phyloP scores from a whole-genome alignment of 2,113 vertebrate species.

The Isurus oxyrinchus region DNA sequence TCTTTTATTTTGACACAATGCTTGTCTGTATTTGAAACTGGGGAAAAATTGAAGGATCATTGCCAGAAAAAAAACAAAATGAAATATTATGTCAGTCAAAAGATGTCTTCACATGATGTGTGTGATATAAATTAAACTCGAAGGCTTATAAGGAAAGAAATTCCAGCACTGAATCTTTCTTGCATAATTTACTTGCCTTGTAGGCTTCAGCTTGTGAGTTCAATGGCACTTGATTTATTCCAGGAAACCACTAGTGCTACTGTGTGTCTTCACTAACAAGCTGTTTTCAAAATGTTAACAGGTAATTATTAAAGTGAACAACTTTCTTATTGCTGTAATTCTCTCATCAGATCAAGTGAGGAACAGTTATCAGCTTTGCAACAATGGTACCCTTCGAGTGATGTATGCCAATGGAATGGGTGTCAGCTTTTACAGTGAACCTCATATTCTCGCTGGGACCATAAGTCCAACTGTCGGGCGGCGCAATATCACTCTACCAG shows the following conservation, averaged over 20 bases:
- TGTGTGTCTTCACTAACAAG: neutral
- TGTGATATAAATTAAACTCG: neutral
- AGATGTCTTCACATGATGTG: neutral
- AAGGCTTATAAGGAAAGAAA: neutral
- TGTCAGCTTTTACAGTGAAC: conserved; percentile 97
- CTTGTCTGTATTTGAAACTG: neutral
- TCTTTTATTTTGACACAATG: neutral
- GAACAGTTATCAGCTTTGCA: conserved; percentile 97
- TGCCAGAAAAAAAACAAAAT: neutral
- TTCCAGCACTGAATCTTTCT: neutral
- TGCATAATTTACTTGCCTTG: neutral
- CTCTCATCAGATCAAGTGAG: conserved; percentile 88
- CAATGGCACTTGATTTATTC: neutral
- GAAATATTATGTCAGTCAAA: neutral
- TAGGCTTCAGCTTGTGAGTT: neutral
- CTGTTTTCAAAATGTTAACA: conserved; percentile 6
- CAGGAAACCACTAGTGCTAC: neutral
- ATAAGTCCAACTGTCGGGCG: conserved; percentile 93
- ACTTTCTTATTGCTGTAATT: neutral
- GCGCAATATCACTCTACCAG: conserved; percentile 94
- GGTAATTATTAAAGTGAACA: neutral
- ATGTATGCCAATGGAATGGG: conserved; percentile 98
- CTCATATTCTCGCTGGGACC: conserved; percentile 90
- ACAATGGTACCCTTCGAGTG: conserved; percentile 91
- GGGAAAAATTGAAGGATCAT: neutral